These are phyloP conservation scores for Pseudopleuronectes americanus DNA, from an alignment of 2,797 vertebrate species.

Conservation along the genomic window DNA sequence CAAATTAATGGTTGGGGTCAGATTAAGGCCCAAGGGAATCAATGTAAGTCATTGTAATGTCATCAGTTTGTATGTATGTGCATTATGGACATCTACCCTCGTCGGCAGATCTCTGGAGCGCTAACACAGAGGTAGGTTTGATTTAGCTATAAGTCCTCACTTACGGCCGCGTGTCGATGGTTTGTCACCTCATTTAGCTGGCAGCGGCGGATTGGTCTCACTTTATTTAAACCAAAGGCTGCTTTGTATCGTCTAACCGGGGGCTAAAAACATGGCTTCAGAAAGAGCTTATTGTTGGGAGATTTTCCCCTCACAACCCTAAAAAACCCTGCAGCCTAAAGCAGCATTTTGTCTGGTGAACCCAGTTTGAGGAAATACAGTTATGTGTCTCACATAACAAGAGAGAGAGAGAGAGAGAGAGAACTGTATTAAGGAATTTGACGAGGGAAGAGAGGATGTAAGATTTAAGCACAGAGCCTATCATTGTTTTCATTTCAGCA, in stretches of 20 bases:
- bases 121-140: conserved; percentile 1
- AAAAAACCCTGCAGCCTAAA: conserved; percentile 52
- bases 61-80: no score
- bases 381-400: conserved; percentile 22
- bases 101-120: not conserved
- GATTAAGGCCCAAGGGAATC: no score
- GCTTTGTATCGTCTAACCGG: conserved; percentile 51
- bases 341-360: conserved; percentile 66
- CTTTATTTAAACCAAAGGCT: conserved; percentile 42
- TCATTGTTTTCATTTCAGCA: conserved; percentile 74
- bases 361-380: conserved; percentile 47
- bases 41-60: no score
- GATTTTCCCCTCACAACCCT: conserved; percentile 52
- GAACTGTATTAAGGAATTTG: conserved; percentile 46
- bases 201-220: conserved; percentile 47
- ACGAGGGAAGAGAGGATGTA: conserved; percentile 38
- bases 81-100: no score
- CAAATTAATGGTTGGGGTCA: no score
- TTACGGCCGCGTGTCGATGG: not conserved
- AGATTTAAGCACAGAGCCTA: conserved; percentile 70
- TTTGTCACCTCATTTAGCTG: conserved; percentile 43
- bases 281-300: conserved; percentile 77
- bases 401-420: conserved; percentile 26
- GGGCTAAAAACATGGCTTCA: conserved; percentile 52
- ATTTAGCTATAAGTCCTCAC: not conserved